Evolutionary conservation across 2,888 invertebrate genomes (phyloP).

Genomic region (Lasioglossum zephyrum): DNA sequence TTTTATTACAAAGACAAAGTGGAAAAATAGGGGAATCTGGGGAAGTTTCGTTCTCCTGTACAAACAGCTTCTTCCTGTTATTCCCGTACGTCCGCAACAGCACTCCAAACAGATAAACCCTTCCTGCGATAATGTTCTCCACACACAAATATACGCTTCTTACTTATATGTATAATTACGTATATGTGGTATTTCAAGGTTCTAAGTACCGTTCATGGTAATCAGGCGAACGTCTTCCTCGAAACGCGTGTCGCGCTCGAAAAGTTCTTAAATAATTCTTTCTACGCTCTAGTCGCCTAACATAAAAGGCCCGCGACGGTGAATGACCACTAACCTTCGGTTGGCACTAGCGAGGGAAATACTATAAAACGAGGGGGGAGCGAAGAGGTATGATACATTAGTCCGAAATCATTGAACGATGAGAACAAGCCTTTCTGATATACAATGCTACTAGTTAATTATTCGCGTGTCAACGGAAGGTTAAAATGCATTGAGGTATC

Average conservation of each 20-base stretch:
- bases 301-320: conserved; percentile 10
- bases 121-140: conserved; percentile 11
- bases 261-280: conserved; percentile 48
- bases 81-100: neutral
- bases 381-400: neutral
- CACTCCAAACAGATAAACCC: conserved; percentile 18
- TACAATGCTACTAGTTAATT: conserved; percentile 1
- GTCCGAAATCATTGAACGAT: neutral
- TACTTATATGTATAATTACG: conserved; percentile 50
- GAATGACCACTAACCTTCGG: conserved; percentile 34
- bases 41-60: conserved; percentile 28
- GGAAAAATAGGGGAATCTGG: conserved; percentile 4
- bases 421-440: neutral
- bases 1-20: conserved; percentile 38
- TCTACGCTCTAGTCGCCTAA: conserved; percentile 30
- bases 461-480: conserved; percentile 40
- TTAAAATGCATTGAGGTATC: conserved; percentile 27
- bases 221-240: conserved; percentile 44
- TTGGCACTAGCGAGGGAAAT: conserved; percentile 12
- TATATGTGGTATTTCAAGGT: conserved; percentile 47
- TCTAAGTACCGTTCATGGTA: conserved; percentile 31
- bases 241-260: conserved; percentile 12
- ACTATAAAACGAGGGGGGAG: neutral
- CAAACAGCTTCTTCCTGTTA: conserved; percentile 14
- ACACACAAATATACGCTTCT: conserved; percentile 18